Base-by-base conservation (phyloP, 1,140 invertebrate genomes). In the Aphelenchoides avenae region DNA sequence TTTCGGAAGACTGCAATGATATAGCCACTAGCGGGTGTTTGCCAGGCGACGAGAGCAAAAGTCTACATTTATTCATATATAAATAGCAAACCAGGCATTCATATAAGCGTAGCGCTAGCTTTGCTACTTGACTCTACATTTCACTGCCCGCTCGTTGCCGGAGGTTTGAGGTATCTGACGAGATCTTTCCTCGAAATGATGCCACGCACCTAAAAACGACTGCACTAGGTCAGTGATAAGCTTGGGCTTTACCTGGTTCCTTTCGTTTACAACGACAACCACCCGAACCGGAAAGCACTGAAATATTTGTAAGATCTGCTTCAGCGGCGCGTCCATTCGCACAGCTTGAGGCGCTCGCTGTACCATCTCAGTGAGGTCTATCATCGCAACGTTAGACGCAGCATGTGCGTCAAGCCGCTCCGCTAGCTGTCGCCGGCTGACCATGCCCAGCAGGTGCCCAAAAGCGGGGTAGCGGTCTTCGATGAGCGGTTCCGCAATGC, bases 231-330 rank as follows among this genome's bases (percentile, higher is more conserved):
- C n/a, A n/a, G n/a, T n/a, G n/a, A n/a, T n/a, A n/a, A n/a, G n/a
- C n/a, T n/a, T n/a, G n/a, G n/a, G n/a, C n/a, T n/a, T n/a, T 77
- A 89, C 87, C 77, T 88, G 84, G 79, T 94, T 91, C 20, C 84
- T 83, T 74, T 93, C 88, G 79, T 94, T 88, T 1, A 94, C 85
- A n/a, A 97, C 89, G 47, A 90, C 84, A 66, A 97, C 79, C 80
- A 97, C 93, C 11, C 94, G 80, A 42, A 98, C 80, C 1, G 92
- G 93, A 11, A 98, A 79, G n/a, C 87, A 91, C 63, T 93, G 82
- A 78, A 98, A 98, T 20, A 95, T 80, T 51, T 86, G 82, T 76
- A 96, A 97, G 64, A 93, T 86, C 57, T 90, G 83, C 43, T 89
- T 88, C 48, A 97, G 81, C 2, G 89, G 89, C 41, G 90, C 86